phyloP scores from a whole-genome alignment of 2,888 invertebrate genomes.

The Patella pellucida region DNA sequence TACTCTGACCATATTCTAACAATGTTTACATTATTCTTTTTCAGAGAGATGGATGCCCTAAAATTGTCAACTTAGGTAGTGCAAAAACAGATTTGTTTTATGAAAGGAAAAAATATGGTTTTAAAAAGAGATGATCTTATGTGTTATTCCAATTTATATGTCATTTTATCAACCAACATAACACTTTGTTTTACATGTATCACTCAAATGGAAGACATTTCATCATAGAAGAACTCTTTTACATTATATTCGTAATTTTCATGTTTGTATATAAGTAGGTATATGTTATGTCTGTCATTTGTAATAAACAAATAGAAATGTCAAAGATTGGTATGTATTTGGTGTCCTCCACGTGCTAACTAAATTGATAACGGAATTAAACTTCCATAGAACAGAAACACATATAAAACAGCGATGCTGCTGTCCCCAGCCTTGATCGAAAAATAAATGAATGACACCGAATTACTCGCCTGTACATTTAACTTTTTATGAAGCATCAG shows the following conservation, averaged over 20 bases:
- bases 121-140: conserved; percentile 81
- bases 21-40: conserved; percentile 46
- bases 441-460: no score
- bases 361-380: no score
- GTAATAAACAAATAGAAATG: no score
- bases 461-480: no score
- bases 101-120: conserved; percentile 99
- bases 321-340: no score
- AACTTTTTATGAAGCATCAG: no score
- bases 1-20: background rate
- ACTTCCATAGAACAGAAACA: no score
- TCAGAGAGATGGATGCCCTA: conserved; percentile 98
- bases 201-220: background rate
- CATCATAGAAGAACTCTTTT: background rate
- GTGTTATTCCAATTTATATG: background rate
- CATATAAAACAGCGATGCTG: no score
- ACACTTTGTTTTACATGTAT: background rate
- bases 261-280: no score
- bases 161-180: background rate
- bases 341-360: no score
- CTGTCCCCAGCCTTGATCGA: no score
- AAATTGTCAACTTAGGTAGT: conserved; percentile 98
- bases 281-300: no score
- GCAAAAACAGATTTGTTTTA: conserved; percentile 99
- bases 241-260: background rate